Conservation (phyloP, 1,140 invertebrate species). For the Leptinotarsa undecemlineata region DNA sequence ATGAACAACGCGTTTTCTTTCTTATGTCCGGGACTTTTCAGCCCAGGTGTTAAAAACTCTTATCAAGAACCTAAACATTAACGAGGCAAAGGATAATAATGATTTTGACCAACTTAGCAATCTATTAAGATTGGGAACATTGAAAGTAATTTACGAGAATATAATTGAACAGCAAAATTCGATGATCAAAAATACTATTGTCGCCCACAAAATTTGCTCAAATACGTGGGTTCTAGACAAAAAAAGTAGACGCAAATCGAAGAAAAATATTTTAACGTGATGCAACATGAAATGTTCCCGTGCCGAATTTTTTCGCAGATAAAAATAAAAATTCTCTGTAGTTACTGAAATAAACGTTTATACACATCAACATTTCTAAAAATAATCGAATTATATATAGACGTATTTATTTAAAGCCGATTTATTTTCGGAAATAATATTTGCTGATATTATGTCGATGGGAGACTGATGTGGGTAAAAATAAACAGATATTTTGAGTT, state of each 20-base stretch:
- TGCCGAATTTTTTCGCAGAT: constrained; percentile 6
- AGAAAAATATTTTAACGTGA: constrained; percentile 3
- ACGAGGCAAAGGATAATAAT: no score
- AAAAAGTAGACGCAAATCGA: not conserved
- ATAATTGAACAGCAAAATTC: not conserved
- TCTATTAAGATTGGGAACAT: no score
- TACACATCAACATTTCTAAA: constrained; percentile 27
- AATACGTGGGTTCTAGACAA: not conserved
- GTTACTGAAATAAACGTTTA: constrained; percentile 9
- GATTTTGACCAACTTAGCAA: no score
- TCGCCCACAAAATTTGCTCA: not conserved
- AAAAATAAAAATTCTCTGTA: constrained; percentile 16
- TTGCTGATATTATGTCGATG: constrained; percentile 23
- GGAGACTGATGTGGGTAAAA: constrained; percentile 16
- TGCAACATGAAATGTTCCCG: constrained; percentile 1
- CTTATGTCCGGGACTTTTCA: no score
- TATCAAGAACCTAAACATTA: no score
- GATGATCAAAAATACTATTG: not conserved
- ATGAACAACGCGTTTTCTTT: no score
- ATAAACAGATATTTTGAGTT: constrained; percentile 7
- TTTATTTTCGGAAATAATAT: constrained; percentile 26
- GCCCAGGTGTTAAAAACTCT: no score
- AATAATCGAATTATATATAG: constrained; percentile 21
- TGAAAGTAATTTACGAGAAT: not conserved
- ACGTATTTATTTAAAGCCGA: constrained; percentile 20